phyloP scores from a whole-genome alignment of 2,113 vertebrate species.

The Corvus cornix region DNA sequence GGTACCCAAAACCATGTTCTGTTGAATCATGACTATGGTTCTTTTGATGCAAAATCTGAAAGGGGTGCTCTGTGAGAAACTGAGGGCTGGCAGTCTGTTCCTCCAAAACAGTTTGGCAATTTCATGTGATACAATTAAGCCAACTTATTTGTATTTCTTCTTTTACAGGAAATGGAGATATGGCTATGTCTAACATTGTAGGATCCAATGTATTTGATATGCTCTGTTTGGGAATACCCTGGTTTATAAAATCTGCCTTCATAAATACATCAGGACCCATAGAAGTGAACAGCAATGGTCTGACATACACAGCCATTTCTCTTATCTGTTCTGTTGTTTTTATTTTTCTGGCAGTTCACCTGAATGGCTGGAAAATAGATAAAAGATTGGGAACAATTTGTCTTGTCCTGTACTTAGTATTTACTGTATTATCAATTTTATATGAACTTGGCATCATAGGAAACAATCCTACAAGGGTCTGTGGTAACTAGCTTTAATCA shows the following conservation, averaged over 20 bases:
- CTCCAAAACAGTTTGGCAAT: constrained; percentile 40
- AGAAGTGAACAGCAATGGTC: constrained; percentile 88
- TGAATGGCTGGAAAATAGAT: constrained; percentile 93
- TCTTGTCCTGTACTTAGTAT: constrained; percentile 85
- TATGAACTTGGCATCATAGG: constrained; percentile 95
- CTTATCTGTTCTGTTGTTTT: constrained; percentile 90
- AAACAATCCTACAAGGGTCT: constrained; percentile 83
- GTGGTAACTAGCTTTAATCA: constrained; percentile 76
- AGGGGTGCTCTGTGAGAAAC: neutral
- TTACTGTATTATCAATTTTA: constrained; percentile 86
- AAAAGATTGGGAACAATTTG: constrained; percentile 86
- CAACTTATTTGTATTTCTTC: constrained; percentile 26
- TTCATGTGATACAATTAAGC: neutral
- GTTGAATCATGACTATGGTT: neutral
- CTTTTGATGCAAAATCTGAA: neutral
- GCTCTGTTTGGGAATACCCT: constrained; percentile 93
- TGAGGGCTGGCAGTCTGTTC: neutral
- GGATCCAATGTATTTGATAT: constrained; percentile 98
- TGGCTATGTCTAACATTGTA: constrained; percentile 98
- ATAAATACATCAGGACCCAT: constrained; percentile 80
- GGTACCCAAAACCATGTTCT: neutral
- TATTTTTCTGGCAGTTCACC: constrained; percentile 85
- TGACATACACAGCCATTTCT: constrained; percentile 85
- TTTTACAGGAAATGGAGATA: constrained; percentile 91
- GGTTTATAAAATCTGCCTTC: constrained; percentile 94